phyloP scores from a whole-genome alignment of 1,140 invertebrate genomes.

The Plectus sambesii region DNA sequence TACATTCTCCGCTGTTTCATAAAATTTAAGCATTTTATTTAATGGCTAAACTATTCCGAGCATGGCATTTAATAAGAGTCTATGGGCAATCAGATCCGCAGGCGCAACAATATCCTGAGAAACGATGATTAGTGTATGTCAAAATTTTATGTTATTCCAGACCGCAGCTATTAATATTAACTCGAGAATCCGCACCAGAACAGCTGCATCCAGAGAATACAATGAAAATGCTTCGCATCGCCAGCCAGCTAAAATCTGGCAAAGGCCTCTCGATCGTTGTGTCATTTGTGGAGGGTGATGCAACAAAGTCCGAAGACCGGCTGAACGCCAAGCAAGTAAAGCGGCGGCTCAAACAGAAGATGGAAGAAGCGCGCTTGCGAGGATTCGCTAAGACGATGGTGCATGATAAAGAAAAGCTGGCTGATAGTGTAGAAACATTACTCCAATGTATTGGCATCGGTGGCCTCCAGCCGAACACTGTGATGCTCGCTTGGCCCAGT shows the following conservation, averaged over 20 bases:
- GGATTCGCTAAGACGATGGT: not conserved
- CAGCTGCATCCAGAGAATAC: constrained; percentile 20
- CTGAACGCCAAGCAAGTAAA: not conserved
- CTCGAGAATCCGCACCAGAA: not conserved
- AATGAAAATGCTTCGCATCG: not conserved
- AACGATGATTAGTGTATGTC: not conserved
- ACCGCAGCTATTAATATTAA: not conserved
- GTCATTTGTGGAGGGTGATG: constrained; percentile 64
- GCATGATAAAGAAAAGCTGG: too few relatives aligned
- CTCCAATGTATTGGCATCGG: constrained; percentile 87
- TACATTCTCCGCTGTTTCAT: too few relatives aligned
- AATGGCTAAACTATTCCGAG: not conserved
- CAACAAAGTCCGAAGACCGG: not conserved
- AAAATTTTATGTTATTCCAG: not conserved
- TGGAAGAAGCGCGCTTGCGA: not conserved
- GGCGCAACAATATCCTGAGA: not conserved
- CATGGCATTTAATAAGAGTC: too few relatives aligned
- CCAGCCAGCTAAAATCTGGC: constrained; percentile 43
- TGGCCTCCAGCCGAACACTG: constrained; percentile 90
- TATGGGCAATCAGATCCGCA: too few relatives aligned
- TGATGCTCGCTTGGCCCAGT: constrained; percentile 90
- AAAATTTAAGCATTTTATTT: not conserved
- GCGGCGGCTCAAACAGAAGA: not conserved
- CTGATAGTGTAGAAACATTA: too few relatives aligned
- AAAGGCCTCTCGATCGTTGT: constrained; percentile 73